Conservation (phyloP, 2,888 invertebrate genomes). For the Piscicola geometra region DNA sequence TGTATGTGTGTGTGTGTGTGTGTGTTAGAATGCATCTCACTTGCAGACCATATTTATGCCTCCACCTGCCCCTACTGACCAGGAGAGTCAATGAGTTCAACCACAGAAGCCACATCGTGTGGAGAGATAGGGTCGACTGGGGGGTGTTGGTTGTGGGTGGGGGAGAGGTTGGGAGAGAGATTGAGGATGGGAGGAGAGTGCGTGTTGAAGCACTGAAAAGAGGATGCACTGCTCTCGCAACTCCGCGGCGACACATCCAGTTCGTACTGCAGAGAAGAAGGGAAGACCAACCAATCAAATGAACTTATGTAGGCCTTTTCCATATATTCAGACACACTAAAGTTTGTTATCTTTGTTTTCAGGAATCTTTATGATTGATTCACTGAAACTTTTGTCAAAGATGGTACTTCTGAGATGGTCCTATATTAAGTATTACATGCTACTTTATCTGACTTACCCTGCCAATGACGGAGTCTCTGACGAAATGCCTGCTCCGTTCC, state of each 20-base stretch:
- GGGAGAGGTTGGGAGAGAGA: slow-evolving; percentile 49
- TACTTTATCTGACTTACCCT: no score
- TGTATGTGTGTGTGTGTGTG: slow-evolving; percentile 13
- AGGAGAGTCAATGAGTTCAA: slow-evolving; percentile 6
- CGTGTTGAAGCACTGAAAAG: slow-evolving; percentile 49
- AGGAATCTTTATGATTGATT: no score
- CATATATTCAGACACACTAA: no score
- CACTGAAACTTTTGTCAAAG: no score
- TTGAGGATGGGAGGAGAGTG: slow-evolving; percentile 54
- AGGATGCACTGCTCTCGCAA: slow-evolving; percentile 37
- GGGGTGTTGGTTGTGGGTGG: slow-evolving; percentile 33
- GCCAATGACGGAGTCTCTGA: no score
- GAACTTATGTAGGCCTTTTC: no score
- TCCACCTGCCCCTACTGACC: no score
- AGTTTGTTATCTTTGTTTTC: no score
- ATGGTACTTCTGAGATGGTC: no score
- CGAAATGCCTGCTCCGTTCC: no score
- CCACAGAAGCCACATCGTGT: background rate
- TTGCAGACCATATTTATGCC: background rate
- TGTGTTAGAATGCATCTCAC: background rate
- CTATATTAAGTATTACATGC: no score
- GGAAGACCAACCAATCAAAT: no score
- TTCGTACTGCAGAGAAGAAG: slow-evolving; percentile 18
- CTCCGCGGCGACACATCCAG: slow-evolving; percentile 35
- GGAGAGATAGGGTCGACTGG: background rate